Evolutionary conservation across 37 sponge, comb jelly and placozoan species (phyloP).

Genomic region (Chondrilla cf. caribensis): DNA sequence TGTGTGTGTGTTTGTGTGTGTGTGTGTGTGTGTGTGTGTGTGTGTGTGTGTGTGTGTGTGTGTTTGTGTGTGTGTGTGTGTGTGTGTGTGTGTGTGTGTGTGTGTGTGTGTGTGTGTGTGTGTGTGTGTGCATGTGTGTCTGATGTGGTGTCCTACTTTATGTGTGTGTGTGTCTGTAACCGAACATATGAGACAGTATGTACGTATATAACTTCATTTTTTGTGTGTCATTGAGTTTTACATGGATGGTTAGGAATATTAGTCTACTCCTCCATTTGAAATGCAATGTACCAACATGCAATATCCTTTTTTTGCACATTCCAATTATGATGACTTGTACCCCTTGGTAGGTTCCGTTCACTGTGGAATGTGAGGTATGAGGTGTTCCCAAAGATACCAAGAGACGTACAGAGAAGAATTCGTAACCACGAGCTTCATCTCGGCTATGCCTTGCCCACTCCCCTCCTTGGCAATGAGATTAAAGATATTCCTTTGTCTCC

Average conservation of each 20-base stretch:
- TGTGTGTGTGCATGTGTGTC: no score
- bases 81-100: no score
- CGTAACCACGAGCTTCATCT: constrained; percentile 9
- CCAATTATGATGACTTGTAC: no score
- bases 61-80: no score
- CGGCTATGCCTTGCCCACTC: constrained; percentile 61
- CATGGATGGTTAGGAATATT: background rate
- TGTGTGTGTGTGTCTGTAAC: no score
- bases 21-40: no score
- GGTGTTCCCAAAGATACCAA: constrained; percentile 21
- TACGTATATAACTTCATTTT: background rate
- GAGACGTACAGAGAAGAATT: background rate
- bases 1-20: no score
- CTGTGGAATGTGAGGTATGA: constrained; percentile 25
- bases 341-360: constrained; percentile 3
- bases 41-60: no score
- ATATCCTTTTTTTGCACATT: background rate
- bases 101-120: no score
- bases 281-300: background rate
- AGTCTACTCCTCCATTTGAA: background rate
- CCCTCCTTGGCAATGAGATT: constrained; percentile 31
- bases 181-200: no score
- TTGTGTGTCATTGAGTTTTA: background rate
- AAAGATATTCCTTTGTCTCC: constrained; percentile 46
- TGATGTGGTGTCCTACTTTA: no score